phyloP scores from a whole-genome alignment of 2,797 vertebrate genomes.

The Nothura maculosa region DNA sequence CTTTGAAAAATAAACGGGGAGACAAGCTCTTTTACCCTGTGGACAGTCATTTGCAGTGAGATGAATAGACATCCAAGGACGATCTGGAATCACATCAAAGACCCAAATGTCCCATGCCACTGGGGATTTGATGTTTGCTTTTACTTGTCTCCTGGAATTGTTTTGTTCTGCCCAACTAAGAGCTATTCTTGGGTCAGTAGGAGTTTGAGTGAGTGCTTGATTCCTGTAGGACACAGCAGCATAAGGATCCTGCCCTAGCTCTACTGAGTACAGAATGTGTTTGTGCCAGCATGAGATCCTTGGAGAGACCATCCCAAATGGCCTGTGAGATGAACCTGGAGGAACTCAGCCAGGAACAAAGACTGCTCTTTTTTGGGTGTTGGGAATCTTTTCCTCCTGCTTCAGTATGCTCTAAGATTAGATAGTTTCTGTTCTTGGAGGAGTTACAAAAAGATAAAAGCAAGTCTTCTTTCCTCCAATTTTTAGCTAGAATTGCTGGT shows the following conservation, averaged over 20 bases:
- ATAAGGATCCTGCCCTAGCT: background rate
- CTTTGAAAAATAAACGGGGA: constrained; percentile 24
- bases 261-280: background rate
- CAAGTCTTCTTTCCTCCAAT: background rate
- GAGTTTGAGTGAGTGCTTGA: background rate
- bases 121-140: background rate
- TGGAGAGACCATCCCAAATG: background rate
- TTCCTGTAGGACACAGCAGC: background rate
- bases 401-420: constrained; percentile 30
- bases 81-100: background rate
- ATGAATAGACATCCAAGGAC: background rate
- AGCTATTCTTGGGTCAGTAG: background rate
- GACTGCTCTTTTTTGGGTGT: background rate
- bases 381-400: constrained; percentile 20
- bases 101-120: background rate
- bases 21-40: background rate
- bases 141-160: background rate
- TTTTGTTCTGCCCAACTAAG: background rate
- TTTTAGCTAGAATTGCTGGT: background rate
- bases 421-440: constrained; percentile 6
- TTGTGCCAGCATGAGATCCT: constrained; percentile 9
- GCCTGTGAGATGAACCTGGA: constrained; percentile 31
- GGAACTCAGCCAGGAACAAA: constrained; percentile 14
- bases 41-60: background rate
- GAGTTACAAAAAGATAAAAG: constrained; percentile 4